Evolutionary conservation across 2,113 vertebrate species (phyloP), one percentile per base, ranked within the genome.

Genomic region (Delphinapterus leucas): DNA sequence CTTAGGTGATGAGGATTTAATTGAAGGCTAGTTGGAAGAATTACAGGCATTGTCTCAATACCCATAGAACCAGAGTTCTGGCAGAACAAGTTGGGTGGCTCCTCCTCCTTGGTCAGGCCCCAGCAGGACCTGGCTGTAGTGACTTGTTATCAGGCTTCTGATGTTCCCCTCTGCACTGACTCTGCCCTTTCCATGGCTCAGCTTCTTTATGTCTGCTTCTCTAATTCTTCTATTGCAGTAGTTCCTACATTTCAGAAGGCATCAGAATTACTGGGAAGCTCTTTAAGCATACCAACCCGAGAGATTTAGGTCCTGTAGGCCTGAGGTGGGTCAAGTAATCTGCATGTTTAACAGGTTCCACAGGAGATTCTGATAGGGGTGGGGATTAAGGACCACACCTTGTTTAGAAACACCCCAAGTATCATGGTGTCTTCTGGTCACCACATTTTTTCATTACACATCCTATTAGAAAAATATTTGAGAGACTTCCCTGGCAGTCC

Each of bases 391-490:
- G 15, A 20, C 86, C 41, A 82, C 7, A 88, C 49, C 41, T 82
- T 88, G 65, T 41, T 88, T 65, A 76, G 76, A 82, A 93, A 90
- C 36, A 82, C 4, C 5, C 21, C n/a, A 67, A 85, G 25, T 47
- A 83, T 15, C 5, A 1, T 94, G 23, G 41, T 80, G 5, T 88
- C 33, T 58, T 82, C 87, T 87, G 38, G 8, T 71, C 31, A 58
- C 41, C 31, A 65, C 25, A 49, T 58, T 86, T 92, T 95, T 68
- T 73, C 3, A 47, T 91, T 84, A 73, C 58, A 81, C 12, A 63
- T 96, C 55, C 36, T 77, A 70, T 92, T 89, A 70, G 60, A 88
- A 95, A 80, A 92, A 70, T 67, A 67, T 61, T 71, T 91, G 33
- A 76, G 44, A 44, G 26, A 49, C 73, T 76, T 76, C 44, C 18